phyloP scores from a whole-genome alignment of 2,797 vertebrate genomes.

The Pygocentrus nattereri region DNA sequence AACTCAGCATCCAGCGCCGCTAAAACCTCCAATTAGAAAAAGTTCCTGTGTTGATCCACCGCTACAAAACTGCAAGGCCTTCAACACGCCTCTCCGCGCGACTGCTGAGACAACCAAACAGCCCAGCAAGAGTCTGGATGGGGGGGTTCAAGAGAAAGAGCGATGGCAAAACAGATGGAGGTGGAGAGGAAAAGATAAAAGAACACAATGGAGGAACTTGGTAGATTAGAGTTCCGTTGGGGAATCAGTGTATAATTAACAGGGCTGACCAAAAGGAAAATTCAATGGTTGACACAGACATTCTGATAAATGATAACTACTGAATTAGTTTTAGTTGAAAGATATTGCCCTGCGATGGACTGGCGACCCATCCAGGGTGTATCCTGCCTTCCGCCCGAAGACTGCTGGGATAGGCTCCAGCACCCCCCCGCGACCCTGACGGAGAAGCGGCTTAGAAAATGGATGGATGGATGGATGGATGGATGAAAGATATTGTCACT shows the following conservation, averaged over 20 bases:
- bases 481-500: too few relatives aligned
- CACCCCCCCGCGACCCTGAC: too few relatives aligned
- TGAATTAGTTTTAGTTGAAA: too few relatives aligned
- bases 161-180: constrained; percentile 39
- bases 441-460: too few relatives aligned
- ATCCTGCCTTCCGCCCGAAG: too few relatives aligned
- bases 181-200: background rate
- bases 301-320: too few relatives aligned
- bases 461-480: too few relatives aligned
- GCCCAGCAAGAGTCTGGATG: constrained; percentile 12
- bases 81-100: constrained; percentile 31
- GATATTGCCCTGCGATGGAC: too few relatives aligned
- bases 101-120: constrained; percentile 43
- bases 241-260: background rate
- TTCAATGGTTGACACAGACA: too few relatives aligned
- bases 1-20: constrained; percentile 77
- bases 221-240: background rate
- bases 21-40: constrained; percentile 79
- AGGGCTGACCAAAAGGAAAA: too few relatives aligned
- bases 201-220: background rate
- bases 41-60: constrained; percentile 73
- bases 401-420: too few relatives aligned
- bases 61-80: constrained; percentile 68
- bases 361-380: too few relatives aligned
- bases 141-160: constrained; percentile 47